A percentile compares a stretch with the other conserved stretches of the same genome.
These are phyloP conservation scores for Oplegnathus fasciatus DNA, from an alignment of 2,113 vertebrate species.

Conservation along the genomic window DNA sequence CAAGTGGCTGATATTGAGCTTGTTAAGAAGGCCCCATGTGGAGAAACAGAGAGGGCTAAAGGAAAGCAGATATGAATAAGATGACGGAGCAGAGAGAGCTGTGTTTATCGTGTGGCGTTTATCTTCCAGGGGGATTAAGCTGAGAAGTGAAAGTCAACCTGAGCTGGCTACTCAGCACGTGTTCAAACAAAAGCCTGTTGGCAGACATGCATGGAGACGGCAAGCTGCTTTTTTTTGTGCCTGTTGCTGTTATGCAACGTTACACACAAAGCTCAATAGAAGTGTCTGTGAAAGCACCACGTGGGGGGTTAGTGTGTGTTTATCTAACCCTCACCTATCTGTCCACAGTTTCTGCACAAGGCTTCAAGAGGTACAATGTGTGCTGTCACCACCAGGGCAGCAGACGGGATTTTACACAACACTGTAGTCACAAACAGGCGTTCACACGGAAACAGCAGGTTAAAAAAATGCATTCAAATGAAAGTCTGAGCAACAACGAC, in stretches of 20 bases:
- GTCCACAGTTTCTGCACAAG: constrained; percentile 24
- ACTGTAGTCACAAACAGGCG: not conserved
- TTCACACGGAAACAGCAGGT: not conserved
- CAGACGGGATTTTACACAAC: not conserved
- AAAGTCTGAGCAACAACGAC: too few species aligned
- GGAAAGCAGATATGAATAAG: not conserved
- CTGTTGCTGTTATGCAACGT: constrained; percentile 52
- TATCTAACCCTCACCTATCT: constrained; percentile 28
- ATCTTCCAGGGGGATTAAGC: constrained; percentile 51
- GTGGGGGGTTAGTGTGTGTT: constrained; percentile 24
- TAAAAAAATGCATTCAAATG: too few species aligned
- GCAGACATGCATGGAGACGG: constrained; percentile 49
- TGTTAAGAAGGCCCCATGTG: constrained; percentile 38
- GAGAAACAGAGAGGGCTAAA: not conserved
- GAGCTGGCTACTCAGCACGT: constrained; percentile 61
- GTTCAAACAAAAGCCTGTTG: constrained; percentile 64
- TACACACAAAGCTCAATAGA: constrained; percentile 59
- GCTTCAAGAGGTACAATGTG: constrained; percentile 1
- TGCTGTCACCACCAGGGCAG: not conserved
- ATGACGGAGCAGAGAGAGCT: constrained; percentile 10
- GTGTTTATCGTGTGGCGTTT: constrained; percentile 47
- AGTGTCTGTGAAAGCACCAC: constrained; percentile 37
- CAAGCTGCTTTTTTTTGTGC: constrained; percentile 15
- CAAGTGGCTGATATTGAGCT: constrained; percentile 40
- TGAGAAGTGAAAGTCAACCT: constrained; percentile 58